These are phyloP conservation scores for Emydoidea blandingii DNA, from an alignment of 2,797 vertebrate genomes.

Conservation along the genomic window DNA sequence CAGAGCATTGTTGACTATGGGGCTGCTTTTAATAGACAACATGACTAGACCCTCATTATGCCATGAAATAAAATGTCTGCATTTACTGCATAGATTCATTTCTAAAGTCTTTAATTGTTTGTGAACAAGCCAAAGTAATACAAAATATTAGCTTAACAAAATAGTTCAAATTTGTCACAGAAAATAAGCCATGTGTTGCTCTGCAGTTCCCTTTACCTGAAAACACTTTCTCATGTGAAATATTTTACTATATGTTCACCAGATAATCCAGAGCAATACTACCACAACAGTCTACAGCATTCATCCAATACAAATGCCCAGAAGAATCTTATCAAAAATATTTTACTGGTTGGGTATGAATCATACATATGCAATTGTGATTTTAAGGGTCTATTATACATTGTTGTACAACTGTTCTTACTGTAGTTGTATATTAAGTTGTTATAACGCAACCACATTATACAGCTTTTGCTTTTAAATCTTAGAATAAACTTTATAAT, in stretches of 20 bases:
- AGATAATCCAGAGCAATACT: constrained; percentile 1
- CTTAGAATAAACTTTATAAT: background rate
- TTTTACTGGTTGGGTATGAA: background rate
- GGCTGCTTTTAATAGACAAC: constrained; percentile 72
- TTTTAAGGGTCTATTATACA: background rate
- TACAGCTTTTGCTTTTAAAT: background rate
- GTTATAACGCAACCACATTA: background rate
- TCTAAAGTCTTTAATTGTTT: constrained; percentile 57
- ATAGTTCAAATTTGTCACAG: background rate
- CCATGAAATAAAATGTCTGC: constrained; percentile 68
- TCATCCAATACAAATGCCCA: background rate
- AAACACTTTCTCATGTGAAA: constrained; percentile 25
- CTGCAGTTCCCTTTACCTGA: background rate
- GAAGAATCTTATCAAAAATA: background rate
- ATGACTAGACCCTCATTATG: constrained; percentile 62
- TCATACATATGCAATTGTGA: background rate
- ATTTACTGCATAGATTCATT: constrained; percentile 71
- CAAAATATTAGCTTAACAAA: constrained; percentile 52
- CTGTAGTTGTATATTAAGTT: background rate
- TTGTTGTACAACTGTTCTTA: background rate
- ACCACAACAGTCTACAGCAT: background rate
- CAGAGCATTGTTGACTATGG: constrained; percentile 58
- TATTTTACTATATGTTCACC: background rate
- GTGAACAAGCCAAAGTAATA: constrained; percentile 50
- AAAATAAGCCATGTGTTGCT: background rate